Evolutionary conservation across 2,113 vertebrate species (phyloP), one percentile per base, ranked within the genome.

Genomic region (Lagopus muta): DNA sequence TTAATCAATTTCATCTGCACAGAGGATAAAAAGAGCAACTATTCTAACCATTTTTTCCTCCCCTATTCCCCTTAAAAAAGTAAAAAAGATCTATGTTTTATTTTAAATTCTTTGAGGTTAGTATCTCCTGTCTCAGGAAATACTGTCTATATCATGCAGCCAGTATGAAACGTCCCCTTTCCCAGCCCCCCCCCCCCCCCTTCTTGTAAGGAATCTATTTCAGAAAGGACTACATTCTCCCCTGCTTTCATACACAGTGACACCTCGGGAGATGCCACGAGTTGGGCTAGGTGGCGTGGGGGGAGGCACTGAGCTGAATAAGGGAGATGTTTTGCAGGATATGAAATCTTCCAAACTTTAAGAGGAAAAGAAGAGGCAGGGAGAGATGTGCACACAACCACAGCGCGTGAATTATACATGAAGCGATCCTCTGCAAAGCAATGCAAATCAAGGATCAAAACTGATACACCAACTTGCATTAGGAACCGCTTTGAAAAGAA

Each of bases 111-210:
- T 98, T 97, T 97, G 97, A 98, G 96, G 97, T 97, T 96, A 96
- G 73, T 97, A 97, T 98, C 98, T 98, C 98, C 98, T 98, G 97
- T 98, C 97, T 97, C 98, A 98, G 98, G 98, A 98, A 98, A 98
- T 97, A 98, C 95, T 98, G 97, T 97, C 98, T 98, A 61, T 97
- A 97, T 96, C 98, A 97, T 94, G 97, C 97, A 91, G 97, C 1
- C 97, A 96, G 78, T 96, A 97, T 82, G 65, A 96, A 93, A 93
- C 92, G 94, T 95, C 30, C 92, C 82, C 72, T 58, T 70, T 73
- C 45, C 67, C 76, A 82, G 55, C 27, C 36, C 8, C 36, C 36
- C 36, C 36, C 36, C 13, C 7, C 43, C 21, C 16, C 11, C 6
- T 30, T 89, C 96, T 90, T 75, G 47, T 89, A 96, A 94, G 88